Evolutionary conservation across 2,797 vertebrate genomes (phyloP).

Genomic region (Triplophysa yarkandensis): DNA sequence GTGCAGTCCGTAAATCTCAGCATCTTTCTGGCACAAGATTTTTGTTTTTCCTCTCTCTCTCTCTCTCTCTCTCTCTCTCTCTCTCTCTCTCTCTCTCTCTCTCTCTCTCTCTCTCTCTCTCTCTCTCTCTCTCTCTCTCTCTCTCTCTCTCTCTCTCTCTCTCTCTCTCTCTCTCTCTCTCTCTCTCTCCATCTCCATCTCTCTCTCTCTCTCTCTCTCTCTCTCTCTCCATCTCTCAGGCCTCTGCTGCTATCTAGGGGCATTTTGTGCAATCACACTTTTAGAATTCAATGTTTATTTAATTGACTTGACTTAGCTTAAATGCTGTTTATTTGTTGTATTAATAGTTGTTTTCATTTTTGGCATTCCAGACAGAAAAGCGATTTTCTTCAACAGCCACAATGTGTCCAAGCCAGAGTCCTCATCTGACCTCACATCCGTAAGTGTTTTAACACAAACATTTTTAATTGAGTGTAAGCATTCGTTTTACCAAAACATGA

Average conservation of each 20-base stretch:
- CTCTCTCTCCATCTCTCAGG: background rate
- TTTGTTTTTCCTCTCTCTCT: constrained; percentile 3
- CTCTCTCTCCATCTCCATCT: background rate
- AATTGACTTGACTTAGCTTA: background rate
- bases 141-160: background rate
- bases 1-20: constrained; percentile 27
- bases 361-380: constrained; percentile 79
- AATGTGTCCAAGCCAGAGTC: constrained; percentile 89
- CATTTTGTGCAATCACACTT: background rate
- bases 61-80: constrained; percentile 1
- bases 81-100: constrained; percentile 10
- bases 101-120: constrained; percentile 1
- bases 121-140: constrained; percentile 1
- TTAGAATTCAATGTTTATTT: background rate
- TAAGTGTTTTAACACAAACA: constrained; percentile 63
- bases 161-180: constrained; percentile 4
- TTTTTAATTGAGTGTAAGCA: background rate
- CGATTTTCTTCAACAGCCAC: constrained; percentile 91
- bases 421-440: constrained; percentile 84
- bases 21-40: constrained; percentile 15
- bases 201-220: background rate
- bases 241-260: constrained; percentile 54
- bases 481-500: background rate
- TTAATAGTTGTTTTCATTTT: background rate
- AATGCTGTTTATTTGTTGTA: too few relatives aligned